These are phyloP conservation scores for Cephus nigrinus DNA, from an alignment of 2,888 invertebrate genomes.

Conservation along the genomic window DNA sequence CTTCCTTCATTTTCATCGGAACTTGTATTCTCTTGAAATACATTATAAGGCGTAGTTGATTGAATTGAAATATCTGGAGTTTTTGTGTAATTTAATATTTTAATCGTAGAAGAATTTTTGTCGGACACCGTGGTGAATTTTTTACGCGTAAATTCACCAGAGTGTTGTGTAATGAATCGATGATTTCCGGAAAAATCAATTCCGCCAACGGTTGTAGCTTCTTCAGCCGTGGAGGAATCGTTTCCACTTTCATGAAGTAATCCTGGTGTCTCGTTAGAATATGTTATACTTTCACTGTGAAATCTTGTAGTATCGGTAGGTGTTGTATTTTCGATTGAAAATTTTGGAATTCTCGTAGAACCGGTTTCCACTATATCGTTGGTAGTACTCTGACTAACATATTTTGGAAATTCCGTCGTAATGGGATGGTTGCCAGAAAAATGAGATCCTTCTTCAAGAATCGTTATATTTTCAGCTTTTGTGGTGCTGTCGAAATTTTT, in stretches of 20 bases:
- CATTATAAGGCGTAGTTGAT: neutral
- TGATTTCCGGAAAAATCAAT: neutral
- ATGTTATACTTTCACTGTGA: neutral
- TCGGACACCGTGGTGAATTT: neutral
- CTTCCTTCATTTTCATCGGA: neutral
- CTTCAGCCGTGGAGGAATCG: neutral
- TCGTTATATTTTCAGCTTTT: neutral
- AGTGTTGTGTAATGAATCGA: neutral
- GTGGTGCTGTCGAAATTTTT: neutral
- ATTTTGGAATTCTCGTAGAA: neutral
- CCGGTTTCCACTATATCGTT: neutral
- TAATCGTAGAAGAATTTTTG: neutral
- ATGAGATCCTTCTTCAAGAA: neutral
- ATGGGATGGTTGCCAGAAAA: neutral
- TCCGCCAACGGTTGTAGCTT: neutral
- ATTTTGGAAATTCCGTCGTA: neutral
- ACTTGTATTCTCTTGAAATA: neutral
- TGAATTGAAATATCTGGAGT: neutral
- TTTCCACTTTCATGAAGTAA: neutral
- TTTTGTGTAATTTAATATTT: neutral
- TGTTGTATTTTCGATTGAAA: neutral
- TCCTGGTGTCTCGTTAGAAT: neutral
- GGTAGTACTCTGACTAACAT: neutral
- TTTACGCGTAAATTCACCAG: neutral
- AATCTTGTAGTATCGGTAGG: neutral